Evolutionary conservation across 1,140 invertebrate species (phyloP).

Genomic region (Eciton burchellii): DNA sequence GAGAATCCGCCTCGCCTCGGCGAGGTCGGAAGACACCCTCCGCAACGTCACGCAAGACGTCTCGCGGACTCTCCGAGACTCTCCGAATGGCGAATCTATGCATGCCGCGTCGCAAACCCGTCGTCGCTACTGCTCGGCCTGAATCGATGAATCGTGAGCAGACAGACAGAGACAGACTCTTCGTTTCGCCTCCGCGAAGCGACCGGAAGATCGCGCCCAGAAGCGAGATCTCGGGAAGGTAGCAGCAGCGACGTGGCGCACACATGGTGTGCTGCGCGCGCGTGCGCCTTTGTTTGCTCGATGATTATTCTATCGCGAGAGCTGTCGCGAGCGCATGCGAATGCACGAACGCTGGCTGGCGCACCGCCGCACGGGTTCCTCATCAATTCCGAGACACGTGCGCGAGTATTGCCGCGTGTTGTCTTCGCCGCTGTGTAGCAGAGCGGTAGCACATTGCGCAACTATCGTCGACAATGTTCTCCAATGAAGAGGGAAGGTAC

Average conservation of each 20-base stretch:
- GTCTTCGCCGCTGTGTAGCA: too few relatives aligned
- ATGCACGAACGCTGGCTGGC: conserved; percentile 9
- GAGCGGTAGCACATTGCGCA: too few relatives aligned
- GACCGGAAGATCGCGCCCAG: not conserved
- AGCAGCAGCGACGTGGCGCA: not conserved
- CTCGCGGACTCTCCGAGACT: conserved; percentile 23
- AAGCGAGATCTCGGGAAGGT: too few relatives aligned
- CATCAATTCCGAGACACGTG: not conserved
- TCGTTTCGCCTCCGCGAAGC: not conserved
- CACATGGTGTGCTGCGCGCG: too few relatives aligned
- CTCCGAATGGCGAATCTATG: conserved; percentile 46
- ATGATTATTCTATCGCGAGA: not conserved
- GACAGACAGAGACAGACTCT: too few relatives aligned
- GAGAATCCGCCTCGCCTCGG: not conserved
- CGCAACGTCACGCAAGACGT: not conserved
- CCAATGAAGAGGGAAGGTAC: too few relatives aligned
- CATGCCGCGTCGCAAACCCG: not conserved
- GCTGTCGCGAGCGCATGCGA: conserved; percentile 18
- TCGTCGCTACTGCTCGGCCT: too few relatives aligned
- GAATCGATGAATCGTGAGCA: too few relatives aligned
- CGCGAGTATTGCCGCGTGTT: not conserved
- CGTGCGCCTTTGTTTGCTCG: not conserved
- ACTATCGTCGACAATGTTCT: too few relatives aligned
- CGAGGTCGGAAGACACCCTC: too few relatives aligned
- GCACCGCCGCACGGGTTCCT: not conserved